Evolutionary conservation across 2,113 vertebrate species (phyloP).

Genomic region (Equus quagga): DNA sequence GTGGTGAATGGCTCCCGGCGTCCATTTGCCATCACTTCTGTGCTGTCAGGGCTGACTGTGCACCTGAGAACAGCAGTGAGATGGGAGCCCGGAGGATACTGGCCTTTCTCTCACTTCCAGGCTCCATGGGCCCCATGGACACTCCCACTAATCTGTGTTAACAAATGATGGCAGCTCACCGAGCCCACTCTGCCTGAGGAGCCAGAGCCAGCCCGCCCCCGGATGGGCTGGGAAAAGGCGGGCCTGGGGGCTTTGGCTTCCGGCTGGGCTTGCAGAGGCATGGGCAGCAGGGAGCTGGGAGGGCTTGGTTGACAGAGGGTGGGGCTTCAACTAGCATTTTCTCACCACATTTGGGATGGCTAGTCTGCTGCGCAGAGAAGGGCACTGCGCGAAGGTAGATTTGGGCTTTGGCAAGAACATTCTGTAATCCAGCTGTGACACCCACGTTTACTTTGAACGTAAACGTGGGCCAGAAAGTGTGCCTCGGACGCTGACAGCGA

Average conservation of each 20-base stretch:
- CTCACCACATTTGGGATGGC: background rate
- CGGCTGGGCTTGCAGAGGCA: background rate
- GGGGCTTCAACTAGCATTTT: background rate
- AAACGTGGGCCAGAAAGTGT: background rate
- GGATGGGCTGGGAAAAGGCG: background rate
- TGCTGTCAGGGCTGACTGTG: background rate
- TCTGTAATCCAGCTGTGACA: background rate
- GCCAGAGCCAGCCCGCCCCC: background rate
- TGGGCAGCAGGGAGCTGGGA: background rate
- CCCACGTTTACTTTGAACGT: background rate
- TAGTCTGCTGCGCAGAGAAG: background rate
- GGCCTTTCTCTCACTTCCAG: background rate
- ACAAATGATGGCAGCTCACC: background rate
- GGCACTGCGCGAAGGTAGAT: background rate
- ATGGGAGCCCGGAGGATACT: background rate
- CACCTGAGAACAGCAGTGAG: background rate
- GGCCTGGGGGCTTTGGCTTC: background rate
- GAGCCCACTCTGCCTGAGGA: background rate
- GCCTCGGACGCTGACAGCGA: accelerated
- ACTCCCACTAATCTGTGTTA: background rate
- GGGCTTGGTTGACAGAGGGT: background rate
- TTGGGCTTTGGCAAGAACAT: background rate
- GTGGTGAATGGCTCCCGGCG: background rate
- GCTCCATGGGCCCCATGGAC: background rate
- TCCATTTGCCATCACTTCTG: background rate